A percentile compares a stretch with the other conserved stretches of the same genome.
These are phyloP conservation scores for Cataglyphis hispanica DNA, from an alignment of 1,140 invertebrate genomes.

Conservation along the genomic window DNA sequence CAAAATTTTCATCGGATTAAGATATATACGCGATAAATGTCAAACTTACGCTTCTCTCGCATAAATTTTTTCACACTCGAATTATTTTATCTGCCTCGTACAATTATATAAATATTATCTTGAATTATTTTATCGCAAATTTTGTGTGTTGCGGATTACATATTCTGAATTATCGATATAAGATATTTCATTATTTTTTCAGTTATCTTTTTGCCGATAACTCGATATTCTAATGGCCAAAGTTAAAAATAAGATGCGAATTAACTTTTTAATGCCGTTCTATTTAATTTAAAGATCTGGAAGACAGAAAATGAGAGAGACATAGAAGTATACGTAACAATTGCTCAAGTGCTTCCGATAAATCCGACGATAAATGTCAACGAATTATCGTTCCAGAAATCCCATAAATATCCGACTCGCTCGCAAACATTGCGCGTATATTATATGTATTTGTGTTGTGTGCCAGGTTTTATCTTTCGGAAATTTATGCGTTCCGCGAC, in stretches of 20 bases:
- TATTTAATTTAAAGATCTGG: constrained; percentile 20
- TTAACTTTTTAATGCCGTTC: not conserved
- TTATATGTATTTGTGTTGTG: no score
- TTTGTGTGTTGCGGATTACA: not conserved
- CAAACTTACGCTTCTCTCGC: not conserved
- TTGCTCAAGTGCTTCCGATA: constrained; percentile 63
- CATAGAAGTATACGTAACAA: constrained; percentile 7
- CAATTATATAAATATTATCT: constrained; percentile 19
- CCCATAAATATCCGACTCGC: constrained; percentile 60
- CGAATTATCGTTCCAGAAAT: constrained; percentile 56
- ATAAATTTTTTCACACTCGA: not conserved
- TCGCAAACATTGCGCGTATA: constrained; percentile 47
- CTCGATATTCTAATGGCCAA: not conserved
- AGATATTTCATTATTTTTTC: constrained; percentile 16
- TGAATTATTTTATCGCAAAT: not conserved
- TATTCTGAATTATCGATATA: not conserved
- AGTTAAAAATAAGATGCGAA: not conserved
- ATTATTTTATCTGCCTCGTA: not conserved
- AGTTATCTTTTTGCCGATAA: not conserved
- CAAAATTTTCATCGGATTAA: not conserved
- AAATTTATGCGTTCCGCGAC: constrained; percentile 48
- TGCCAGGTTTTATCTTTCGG: constrained; percentile 57
- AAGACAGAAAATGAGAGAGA: not conserved
- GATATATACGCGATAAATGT: not conserved
- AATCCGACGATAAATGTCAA: constrained; percentile 20